A percentile compares a stretch with the other conserved stretches of the same genome.
phyloP scores from a whole-genome alignment of 2,113 vertebrate species.

The Chlorodrepanis virens region DNA sequence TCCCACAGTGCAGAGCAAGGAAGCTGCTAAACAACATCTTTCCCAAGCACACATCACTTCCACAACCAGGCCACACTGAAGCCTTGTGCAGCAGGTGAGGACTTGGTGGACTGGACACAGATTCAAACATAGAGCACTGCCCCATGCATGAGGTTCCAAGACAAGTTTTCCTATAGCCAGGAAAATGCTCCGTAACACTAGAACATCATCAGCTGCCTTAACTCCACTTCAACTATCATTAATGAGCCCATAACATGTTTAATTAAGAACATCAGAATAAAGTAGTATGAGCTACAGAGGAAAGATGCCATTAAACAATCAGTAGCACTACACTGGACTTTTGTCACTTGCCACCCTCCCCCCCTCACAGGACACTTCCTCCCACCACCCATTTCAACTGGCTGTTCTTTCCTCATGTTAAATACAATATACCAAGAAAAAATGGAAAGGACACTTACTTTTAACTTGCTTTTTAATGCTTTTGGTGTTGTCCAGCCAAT shows the following conservation, averaged over 20 bases:
- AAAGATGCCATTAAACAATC: not conserved
- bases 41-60: not conserved
- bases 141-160: not conserved
- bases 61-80: not conserved
- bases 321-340: not conserved
- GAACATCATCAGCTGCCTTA: not conserved
- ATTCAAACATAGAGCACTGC: not conserved
- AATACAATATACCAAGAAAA: not conserved
- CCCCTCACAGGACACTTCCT: not conserved
- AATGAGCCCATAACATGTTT: not conserved
- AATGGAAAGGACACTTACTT: conserved; percentile 84
- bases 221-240: not conserved
- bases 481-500: conserved; percentile 97
- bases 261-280: not conserved
- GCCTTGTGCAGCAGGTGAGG: not conserved
- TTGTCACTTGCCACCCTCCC: not conserved
- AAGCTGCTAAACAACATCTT: not conserved
- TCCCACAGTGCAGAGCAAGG: not conserved
- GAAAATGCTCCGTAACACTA: not conserved
- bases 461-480: conserved; percentile 99
- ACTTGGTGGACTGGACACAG: not conserved
- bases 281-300: not conserved
- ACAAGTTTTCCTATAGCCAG: not conserved
- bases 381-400: not conserved
- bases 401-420: not conserved